Percentiles rank a stretch among this genome's conserved stretches.
Conservation (phyloP, 2,888 invertebrate genomes). For the Drosophila eohydei region DNA sequence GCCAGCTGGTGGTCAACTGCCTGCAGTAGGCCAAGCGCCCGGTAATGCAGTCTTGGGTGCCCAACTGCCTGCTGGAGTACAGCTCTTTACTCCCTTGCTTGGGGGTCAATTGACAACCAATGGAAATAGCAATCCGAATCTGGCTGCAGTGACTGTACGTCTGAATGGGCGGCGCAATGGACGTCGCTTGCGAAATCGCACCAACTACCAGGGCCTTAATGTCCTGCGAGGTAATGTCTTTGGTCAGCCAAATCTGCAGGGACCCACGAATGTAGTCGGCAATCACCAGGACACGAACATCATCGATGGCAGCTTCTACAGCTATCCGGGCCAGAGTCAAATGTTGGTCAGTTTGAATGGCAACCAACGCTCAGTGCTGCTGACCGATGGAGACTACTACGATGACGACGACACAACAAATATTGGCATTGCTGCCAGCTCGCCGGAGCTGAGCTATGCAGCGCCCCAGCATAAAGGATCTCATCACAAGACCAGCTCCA, state of each 20-base stretch:
- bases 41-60: neutral
- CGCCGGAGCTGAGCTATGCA: constrained; percentile 55
- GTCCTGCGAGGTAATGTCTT: constrained; percentile 65
- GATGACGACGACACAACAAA: constrained; percentile 41
- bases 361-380: constrained; percentile 41
- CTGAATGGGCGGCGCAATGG: constrained; percentile 3
- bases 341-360: constrained; percentile 43
- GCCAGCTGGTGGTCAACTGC: constrained; percentile 31
- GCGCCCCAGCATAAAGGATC: constrained; percentile 39
- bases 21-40: constrained; percentile 16
- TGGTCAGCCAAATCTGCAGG: constrained; percentile 60
- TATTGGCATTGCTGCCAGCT: constrained; percentile 52
- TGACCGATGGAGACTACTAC: constrained; percentile 64
- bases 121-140: constrained; percentile 11
- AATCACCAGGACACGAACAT: constrained; percentile 74
- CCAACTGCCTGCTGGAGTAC: constrained; percentile 17
- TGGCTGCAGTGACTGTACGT: neutral
- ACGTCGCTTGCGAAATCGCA: constrained; percentile 51
- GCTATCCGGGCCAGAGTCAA: constrained; percentile 28
- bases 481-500: constrained; percentile 4
- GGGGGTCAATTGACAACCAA: constrained; percentile 31
- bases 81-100: constrained; percentile 8
- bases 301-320: constrained; percentile 68
- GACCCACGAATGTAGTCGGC: constrained; percentile 45
- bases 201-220: constrained; percentile 70